phyloP scores from a whole-genome alignment of 1,140 invertebrate genomes.

The Drosophila cardini region DNA sequence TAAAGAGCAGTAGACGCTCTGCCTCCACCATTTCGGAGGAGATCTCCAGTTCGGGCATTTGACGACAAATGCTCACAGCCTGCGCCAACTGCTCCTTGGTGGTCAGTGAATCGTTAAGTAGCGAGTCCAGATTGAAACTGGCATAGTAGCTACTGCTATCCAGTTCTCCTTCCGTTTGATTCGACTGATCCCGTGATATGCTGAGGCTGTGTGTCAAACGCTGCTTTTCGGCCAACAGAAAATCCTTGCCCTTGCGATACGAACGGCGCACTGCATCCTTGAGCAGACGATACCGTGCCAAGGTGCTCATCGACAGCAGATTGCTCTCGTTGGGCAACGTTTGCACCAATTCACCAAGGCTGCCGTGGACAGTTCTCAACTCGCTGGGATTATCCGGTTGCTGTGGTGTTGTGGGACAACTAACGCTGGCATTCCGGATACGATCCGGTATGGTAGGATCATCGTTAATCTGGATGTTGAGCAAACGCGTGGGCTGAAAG shows the following conservation, averaged over 20 bases:
- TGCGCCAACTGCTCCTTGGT: constrained; percentile 67
- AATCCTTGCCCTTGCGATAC: constrained; percentile 74
- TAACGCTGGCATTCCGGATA: constrained; percentile 48
- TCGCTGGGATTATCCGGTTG: constrained; percentile 30
- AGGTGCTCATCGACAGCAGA: constrained; percentile 58
- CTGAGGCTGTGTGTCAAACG: constrained; percentile 56
- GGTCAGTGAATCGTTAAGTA: constrained; percentile 65
- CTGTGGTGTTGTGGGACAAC: constrained; percentile 74
- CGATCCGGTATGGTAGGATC: constrained; percentile 28
- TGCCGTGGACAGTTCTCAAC: constrained; percentile 34
- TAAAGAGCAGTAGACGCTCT: constrained; percentile 73
- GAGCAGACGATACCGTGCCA: constrained; percentile 65
- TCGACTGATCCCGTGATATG: constrained; percentile 54
- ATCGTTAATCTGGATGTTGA: constrained; percentile 65
- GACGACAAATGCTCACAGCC: constrained; percentile 76
- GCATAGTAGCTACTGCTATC: constrained; percentile 65
- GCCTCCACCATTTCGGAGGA: constrained; percentile 81
- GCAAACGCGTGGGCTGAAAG: constrained; percentile 60
- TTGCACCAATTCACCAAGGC: constrained; percentile 47
- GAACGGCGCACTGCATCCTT: constrained; percentile 75
- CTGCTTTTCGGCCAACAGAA: constrained; percentile 64
- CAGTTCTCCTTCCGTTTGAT: constrained; percentile 55
- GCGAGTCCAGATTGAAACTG: constrained; percentile 61
- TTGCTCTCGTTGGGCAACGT: constrained; percentile 54
- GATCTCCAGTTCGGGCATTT: constrained; percentile 76